Evolutionary conservation across 2,113 vertebrate species (phyloP).

Genomic region (Charina bottae): DNA sequence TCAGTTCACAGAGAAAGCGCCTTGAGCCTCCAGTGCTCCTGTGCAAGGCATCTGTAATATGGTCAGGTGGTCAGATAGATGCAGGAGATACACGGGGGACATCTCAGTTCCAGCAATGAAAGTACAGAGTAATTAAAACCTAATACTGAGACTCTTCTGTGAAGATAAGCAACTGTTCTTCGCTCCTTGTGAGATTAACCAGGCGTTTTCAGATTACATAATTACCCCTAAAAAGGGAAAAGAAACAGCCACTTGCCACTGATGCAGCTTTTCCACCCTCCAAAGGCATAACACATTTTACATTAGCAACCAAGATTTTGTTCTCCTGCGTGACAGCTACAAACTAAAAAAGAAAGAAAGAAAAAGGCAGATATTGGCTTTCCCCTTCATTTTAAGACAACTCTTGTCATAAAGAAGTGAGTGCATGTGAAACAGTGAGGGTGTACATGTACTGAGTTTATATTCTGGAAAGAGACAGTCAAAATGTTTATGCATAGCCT

Average conservation of each 20-base stretch:
- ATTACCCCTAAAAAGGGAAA: neutral
- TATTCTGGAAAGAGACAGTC: neutral
- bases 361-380: neutral
- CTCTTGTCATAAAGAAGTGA: neutral
- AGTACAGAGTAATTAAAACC: neutral
- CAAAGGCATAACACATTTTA: neutral
- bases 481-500: neutral
- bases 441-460: neutral
- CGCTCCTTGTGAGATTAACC: neutral
- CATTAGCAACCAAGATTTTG: neutral
- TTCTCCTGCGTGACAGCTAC: neutral
- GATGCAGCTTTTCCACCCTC: neutral
- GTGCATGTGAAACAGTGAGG: neutral
- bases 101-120: neutral
- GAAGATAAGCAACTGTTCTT: neutral
- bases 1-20: rapidly evolving
- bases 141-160: neutral
- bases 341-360: neutral
- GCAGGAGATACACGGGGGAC: neutral
- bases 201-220: neutral
- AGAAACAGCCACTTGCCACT: neutral
- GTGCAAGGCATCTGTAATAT: neutral
- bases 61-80: neutral
- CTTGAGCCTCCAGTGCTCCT: rapidly evolving
- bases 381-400: constrained; percentile 1